phyloP scores from a whole-genome alignment of 1,140 invertebrate genomes.

The Pseudomyrmex dendroicus region DNA sequence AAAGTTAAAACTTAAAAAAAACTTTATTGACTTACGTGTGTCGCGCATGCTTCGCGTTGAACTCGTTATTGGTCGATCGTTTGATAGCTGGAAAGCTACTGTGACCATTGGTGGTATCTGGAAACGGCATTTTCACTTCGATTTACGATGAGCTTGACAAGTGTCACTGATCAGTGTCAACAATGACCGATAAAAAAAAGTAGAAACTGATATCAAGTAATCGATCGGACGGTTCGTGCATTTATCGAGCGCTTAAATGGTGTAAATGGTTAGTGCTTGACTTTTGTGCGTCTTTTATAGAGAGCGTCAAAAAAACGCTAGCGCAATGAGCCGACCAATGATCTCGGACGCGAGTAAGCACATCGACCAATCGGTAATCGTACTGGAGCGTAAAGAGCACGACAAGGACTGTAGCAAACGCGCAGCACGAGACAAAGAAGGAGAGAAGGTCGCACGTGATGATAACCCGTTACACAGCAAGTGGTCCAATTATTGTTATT shows the following conservation, averaged over 20 bases:
- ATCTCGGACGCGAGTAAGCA: slow-evolving; percentile 5
- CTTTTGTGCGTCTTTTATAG: slow-evolving; percentile 63
- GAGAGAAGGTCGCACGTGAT: slow-evolving; percentile 49
- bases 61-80: slow-evolving; percentile 77
- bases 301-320: slow-evolving; percentile 59
- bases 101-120: slow-evolving; percentile 71
- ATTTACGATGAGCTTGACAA: not conserved
- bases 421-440: not conserved
- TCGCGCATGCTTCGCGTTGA: slow-evolving; percentile 71
- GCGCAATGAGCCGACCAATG: slow-evolving; percentile 58
- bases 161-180: not conserved
- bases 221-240: not conserved
- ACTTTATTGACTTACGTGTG: slow-evolving; percentile 76
- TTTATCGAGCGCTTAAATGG: slow-evolving; percentile 16
- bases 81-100: slow-evolving; percentile 66
- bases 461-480: slow-evolving; percentile 73
- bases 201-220: not conserved
- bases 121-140: slow-evolving; percentile 88
- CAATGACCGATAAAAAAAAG: not conserved
- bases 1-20: not conserved
- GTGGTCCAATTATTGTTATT: slow-evolving; percentile 71
- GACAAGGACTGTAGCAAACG: too few relatives aligned
- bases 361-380: slow-evolving; percentile 58
- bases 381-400: not conserved
- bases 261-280: slow-evolving; percentile 33